Evolutionary conservation across 2,797 vertebrate genomes (phyloP).

Genomic region (Sebastes matsubarae): DNA sequence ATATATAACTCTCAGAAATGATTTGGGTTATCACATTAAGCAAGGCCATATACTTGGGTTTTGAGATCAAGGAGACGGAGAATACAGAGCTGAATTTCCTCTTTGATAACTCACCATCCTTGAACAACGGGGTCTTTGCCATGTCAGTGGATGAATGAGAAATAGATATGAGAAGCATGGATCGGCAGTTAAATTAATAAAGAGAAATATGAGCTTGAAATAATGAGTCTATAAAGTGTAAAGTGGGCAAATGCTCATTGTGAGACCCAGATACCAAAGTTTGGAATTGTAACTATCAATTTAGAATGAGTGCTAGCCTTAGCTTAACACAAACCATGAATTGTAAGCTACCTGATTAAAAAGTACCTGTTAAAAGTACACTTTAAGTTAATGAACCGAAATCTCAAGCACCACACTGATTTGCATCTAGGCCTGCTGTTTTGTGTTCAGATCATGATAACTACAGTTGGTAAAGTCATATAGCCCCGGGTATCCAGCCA

Average conservation of each 20-base stretch:
- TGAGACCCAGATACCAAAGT: not conserved
- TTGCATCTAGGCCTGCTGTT: too few species aligned
- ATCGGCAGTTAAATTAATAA: not conserved
- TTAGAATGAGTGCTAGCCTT: too few species aligned
- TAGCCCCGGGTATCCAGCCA: too few species aligned
- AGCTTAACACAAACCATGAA: too few species aligned
- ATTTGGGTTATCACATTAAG: not conserved
- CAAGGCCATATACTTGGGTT: not conserved
- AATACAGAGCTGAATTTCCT: not conserved
- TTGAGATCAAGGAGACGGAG: not conserved
- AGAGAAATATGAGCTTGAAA: not conserved
- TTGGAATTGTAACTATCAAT: not conserved
- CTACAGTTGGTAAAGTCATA: too few species aligned
- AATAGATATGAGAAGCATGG: not conserved
- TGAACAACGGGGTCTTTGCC: not conserved
- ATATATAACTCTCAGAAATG: not conserved
- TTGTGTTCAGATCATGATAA: too few species aligned
- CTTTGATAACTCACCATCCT: not conserved
- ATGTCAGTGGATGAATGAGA: not conserved
- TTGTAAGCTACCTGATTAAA: too few species aligned
- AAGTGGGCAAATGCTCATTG: not conserved
- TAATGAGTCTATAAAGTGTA: not conserved
- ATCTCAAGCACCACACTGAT: too few species aligned
- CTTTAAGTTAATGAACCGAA: too few species aligned
- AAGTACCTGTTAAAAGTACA: too few species aligned